Conservation (phyloP, 2,888 invertebrate genomes). For the Gymnocheta viridis region DNA sequence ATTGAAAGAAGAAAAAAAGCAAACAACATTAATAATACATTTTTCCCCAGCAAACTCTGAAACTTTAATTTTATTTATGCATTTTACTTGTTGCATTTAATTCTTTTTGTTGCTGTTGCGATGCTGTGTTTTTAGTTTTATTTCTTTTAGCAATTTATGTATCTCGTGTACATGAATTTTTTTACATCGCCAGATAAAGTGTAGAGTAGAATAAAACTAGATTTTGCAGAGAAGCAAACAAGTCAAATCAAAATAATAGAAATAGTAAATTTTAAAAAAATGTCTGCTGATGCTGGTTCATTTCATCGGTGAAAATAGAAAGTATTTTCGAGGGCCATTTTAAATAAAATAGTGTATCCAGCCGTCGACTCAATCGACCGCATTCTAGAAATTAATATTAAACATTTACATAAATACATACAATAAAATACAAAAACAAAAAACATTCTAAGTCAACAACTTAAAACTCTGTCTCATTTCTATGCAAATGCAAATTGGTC, state of each 20-base stretch:
- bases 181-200: slow-evolving; percentile 8
- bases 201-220: background rate
- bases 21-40: slow-evolving; percentile 31
- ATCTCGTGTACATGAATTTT: background rate
- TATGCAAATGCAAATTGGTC: no score
- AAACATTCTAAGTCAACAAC: no score
- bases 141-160: background rate
- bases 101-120: background rate
- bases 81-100: slow-evolving; percentile 42
- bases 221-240: background rate
- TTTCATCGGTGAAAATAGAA: no score
- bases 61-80: slow-evolving; percentile 47
- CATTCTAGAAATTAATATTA: no score
- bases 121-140: slow-evolving; percentile 7
- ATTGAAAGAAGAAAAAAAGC: slow-evolving; percentile 38
- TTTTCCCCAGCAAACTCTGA: slow-evolving; percentile 24
- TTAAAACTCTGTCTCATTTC: no score
- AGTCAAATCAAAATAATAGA: background rate
- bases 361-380: no score
- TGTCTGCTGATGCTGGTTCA: no score
- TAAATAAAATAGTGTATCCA: no score
- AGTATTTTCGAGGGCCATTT: no score
- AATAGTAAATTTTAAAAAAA: no score
- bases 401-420: no score
- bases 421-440: no score